These are phyloP conservation scores for Octomys mimax DNA, from an alignment of 2,797 vertebrate species.

Conservation along the genomic window DNA sequence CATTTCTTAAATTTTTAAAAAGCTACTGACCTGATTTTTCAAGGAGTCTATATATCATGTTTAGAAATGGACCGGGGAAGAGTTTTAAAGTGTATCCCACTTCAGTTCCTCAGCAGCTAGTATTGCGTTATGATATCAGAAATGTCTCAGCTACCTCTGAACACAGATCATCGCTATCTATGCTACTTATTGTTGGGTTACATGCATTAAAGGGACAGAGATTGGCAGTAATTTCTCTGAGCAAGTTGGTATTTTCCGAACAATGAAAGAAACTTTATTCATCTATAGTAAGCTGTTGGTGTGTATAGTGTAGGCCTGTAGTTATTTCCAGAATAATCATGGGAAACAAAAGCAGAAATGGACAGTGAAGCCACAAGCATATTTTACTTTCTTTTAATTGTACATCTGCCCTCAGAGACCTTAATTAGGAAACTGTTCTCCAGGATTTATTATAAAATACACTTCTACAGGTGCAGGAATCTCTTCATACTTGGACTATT, in stretches of 20 bases:
- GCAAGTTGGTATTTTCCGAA: conserved; percentile 14
- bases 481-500: conserved; percentile 24
- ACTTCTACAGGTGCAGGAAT: not conserved
- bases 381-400: not conserved
- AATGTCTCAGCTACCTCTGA: not conserved
- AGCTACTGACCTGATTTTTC: not conserved
- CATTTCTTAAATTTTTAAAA: not conserved
- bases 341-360: not conserved
- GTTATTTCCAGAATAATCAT: not conserved
- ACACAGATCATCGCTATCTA: not conserved
- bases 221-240: not conserved
- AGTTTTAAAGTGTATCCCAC: not conserved
- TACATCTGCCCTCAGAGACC: not conserved
- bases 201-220: not conserved
- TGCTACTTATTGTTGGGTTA: not conserved
- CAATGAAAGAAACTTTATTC: not conserved
- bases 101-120: not conserved
- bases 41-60: not conserved
- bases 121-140: not conserved
- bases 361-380: not conserved
- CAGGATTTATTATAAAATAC: conserved; percentile 2
- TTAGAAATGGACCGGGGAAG: not conserved
- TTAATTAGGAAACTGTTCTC: conserved; percentile 17
- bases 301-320: not conserved
- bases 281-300: not conserved